Evolutionary conservation across 2,888 invertebrate species (phyloP).

Genomic region (Hirtodrosophila cameraria): DNA sequence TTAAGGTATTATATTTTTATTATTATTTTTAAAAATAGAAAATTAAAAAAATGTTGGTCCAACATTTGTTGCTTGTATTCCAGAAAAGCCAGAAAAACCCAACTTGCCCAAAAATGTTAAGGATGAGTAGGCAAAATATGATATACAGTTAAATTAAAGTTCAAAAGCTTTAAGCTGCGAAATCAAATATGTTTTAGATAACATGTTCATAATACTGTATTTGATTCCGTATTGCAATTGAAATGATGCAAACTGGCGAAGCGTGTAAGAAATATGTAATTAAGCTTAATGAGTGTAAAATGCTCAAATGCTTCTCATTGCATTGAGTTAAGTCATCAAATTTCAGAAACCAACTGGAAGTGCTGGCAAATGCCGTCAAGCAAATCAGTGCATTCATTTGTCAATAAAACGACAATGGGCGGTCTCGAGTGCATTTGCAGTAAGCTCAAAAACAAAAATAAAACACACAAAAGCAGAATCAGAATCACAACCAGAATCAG

Average conservation of each 20-base stretch:
- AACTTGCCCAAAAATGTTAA: too few species aligned
- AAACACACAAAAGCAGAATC: neutral
- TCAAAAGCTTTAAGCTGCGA: too few species aligned
- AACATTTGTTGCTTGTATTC: too few species aligned
- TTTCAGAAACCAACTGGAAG: constrained; percentile 29
- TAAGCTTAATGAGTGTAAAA: constrained; percentile 76
- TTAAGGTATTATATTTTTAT: too few species aligned
- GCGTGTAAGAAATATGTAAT: constrained; percentile 65
- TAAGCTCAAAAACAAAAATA: constrained; percentile 10
- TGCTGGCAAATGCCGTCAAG: constrained; percentile 57
- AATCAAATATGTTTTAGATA: neutral
- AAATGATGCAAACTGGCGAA: constrained; percentile 24
- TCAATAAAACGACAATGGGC: constrained; percentile 70
- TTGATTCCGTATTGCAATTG: constrained; percentile 12
- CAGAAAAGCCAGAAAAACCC: too few species aligned
- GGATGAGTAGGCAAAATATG: too few species aligned
- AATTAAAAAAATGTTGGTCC: too few species aligned
- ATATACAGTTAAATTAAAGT: too few species aligned
- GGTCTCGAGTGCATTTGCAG: constrained; percentile 38
- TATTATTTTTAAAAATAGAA: too few species aligned
- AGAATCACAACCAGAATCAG: neutral
- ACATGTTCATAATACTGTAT: constrained; percentile 1
- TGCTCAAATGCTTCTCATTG: constrained; percentile 42
- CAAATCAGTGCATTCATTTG: constrained; percentile 73
- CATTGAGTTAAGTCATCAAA: constrained; percentile 41